Evolutionary conservation across 1,140 invertebrate genomes (phyloP).

Genomic region (Palaemon carinicauda): DNA sequence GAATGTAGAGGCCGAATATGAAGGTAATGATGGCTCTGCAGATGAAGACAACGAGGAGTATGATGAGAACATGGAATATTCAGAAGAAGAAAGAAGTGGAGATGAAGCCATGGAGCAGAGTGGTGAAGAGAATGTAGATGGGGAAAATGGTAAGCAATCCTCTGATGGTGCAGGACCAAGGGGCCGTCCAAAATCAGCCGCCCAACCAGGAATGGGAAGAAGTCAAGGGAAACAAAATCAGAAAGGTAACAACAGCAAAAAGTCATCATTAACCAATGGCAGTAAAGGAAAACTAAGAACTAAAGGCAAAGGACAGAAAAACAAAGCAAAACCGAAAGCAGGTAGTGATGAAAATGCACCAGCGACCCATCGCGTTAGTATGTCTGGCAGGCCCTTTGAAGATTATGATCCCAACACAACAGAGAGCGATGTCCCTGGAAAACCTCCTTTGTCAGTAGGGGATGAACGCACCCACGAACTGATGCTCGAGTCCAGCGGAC

Average conservation of each 20-base stretch:
- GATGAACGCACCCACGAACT: constrained; percentile 41
- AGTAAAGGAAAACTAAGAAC: neutral
- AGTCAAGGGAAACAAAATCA: neutral
- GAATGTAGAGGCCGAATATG: too few species aligned
- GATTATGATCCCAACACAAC: neutral
- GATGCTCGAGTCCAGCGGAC: constrained; percentile 39
- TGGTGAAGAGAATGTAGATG: neutral
- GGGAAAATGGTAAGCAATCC: neutral
- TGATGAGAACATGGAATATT: too few species aligned
- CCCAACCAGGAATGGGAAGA: neutral
- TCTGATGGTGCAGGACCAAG: neutral
- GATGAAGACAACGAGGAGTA: too few species aligned
- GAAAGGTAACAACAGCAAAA: neutral
- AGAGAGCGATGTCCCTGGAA: neutral
- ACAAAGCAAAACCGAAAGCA: neutral
- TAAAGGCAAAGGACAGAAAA: neutral
- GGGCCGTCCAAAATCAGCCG: constrained; percentile 24
- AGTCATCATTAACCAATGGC: neutral
- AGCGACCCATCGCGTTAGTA: neutral
- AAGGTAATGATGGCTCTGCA: too few species aligned
- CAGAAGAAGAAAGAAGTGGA: too few species aligned
- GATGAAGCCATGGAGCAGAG: too few species aligned
- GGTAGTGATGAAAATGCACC: neutral
- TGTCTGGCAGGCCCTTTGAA: neutral
- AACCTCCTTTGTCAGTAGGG: neutral